Base-by-base conservation (phyloP, 2,797 vertebrate genomes). In the Meda fulgida region DNA sequence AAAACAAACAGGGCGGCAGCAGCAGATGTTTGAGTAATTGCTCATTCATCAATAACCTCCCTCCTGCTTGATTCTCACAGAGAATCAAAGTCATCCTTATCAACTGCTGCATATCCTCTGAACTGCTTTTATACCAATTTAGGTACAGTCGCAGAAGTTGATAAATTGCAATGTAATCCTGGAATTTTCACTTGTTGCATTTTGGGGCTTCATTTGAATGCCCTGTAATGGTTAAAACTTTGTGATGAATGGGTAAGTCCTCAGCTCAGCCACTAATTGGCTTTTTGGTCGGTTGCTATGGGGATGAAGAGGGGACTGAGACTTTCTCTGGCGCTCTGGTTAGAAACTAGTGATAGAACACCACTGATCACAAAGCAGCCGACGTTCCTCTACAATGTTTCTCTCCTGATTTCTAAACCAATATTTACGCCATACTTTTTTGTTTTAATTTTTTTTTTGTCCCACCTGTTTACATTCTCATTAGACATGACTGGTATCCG, bases 11-110 rank as follows among this genome's bases (percentile, higher is more conserved):
- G 85, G 78, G 85, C 82, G 73, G 81, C 78, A 89, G 81, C 78
- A 89, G 87, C 91, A 91, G 90, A 91, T 92, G 91, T 89, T 84
- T 75, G 60, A 83, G 81, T 91, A 91, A 91, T 91, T 91, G 88
- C 85, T 86, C 89, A 90, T 91, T 91, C 88, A 91, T 91, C 89
- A 89, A 87, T 81, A 84, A 85, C 81, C 83, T 80, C 76, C 80
- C 84, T 80, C 69, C 71, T 82, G 78, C 67, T 63, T 82, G 65
- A 75, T 76, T 21, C 81, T 80, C 79, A 78, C 70, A 80, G 78
- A 83, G 77, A 70, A 69, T 70, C 48, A 46, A 69, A 76, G 72
- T 53, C 73, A 67, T 53, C 21, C 19, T 66, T 31, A 81, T 73
- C 31, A 60, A 63, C 58, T 67, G 23, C 38, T 63, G 26, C 53